Conservation (phyloP, 1,140 invertebrate species). For the Amyelois transitella region DNA sequence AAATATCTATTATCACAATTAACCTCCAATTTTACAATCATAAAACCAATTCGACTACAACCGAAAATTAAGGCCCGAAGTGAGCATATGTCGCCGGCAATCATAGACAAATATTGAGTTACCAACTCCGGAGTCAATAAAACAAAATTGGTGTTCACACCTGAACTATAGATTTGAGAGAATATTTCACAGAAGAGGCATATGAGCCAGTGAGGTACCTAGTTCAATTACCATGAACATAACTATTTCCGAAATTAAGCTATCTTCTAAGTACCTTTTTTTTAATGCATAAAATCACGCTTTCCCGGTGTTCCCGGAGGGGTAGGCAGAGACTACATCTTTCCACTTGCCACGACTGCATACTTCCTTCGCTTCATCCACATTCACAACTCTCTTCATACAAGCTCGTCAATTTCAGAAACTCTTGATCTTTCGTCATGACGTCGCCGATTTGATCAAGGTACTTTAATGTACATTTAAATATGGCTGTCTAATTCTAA, state of each 20-base stretch:
- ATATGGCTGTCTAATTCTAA: not conserved
- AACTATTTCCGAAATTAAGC: no score
- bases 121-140: slow-evolving; percentile 37
- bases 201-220: not conserved
- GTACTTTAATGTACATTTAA: no score
- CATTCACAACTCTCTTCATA: no score
- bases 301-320: no score
- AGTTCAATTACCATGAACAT: not conserved
- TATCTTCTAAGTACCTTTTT: no score
- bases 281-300: no score
- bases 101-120: slow-evolving; percentile 51
- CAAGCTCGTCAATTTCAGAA: no score
- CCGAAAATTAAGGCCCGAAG: not conserved
- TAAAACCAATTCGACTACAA: not conserved
- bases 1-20: not conserved
- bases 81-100: slow-evolving; percentile 22
- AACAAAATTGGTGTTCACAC: slow-evolving; percentile 39
- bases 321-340: no score
- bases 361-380: no score
- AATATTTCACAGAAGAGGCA: not conserved
- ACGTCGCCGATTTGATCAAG: no score
- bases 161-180: slow-evolving; percentile 17
- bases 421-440: no score
- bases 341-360: no score
- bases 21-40: not conserved